phyloP scores from a whole-genome alignment of 2,888 invertebrate species.

The Brenthis ino region DNA sequence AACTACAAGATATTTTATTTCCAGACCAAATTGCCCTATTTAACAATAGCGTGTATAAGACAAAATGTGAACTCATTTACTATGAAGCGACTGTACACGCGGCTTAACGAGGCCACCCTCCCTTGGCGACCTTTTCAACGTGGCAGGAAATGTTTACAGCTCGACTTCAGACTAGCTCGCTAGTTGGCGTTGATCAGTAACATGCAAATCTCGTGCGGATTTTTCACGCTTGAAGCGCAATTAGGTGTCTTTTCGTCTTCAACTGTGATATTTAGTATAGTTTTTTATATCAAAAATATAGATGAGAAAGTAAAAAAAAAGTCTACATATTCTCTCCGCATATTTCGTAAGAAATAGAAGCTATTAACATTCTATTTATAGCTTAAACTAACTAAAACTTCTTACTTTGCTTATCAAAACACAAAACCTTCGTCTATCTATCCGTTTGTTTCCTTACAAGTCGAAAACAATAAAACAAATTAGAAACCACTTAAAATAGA shows the following conservation, averaged over 20 bases:
- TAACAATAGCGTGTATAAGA: neutral
- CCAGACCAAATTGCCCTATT: neutral
- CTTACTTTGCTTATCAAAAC: too few relatives aligned
- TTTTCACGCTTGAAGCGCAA: slow-evolving; percentile 18
- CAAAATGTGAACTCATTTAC: slow-evolving; percentile 14
- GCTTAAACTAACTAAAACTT: too few relatives aligned
- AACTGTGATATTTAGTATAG: neutral
- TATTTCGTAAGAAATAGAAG: too few relatives aligned
- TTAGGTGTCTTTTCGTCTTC: slow-evolving; percentile 13
- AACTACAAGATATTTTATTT: too few relatives aligned
- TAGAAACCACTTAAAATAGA: too few relatives aligned
- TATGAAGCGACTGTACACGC: slow-evolving; percentile 28
- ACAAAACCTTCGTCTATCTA: too few relatives aligned
- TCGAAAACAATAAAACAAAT: too few relatives aligned
- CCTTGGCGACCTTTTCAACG: slow-evolving; percentile 32
- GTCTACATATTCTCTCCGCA: too few relatives aligned
- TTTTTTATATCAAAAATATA: neutral
- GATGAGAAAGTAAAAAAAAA: too few relatives aligned
- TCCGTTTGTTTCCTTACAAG: too few relatives aligned
- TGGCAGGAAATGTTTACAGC: slow-evolving; percentile 36
- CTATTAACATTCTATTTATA: too few relatives aligned
- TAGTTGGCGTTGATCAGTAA: slow-evolving; percentile 20
- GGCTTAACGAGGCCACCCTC: slow-evolving; percentile 31
- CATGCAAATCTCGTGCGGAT: slow-evolving; percentile 18
- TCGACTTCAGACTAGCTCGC: slow-evolving; percentile 15